phyloP scores from a whole-genome alignment of 1,140 invertebrate genomes.

The Himalopsyche phryganea region DNA sequence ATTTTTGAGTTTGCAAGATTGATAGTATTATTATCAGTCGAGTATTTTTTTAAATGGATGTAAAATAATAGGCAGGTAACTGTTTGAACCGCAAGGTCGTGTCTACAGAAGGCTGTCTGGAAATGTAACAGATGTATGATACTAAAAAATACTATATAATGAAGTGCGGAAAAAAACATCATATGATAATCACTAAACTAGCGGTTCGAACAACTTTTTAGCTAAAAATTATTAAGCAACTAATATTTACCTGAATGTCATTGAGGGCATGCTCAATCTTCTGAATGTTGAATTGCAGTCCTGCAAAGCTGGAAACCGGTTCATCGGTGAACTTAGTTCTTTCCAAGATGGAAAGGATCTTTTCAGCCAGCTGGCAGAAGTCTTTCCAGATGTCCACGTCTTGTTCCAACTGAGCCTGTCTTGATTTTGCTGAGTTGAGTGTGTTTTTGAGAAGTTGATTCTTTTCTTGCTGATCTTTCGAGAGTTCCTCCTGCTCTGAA shows the following conservation, averaged over 20 bases:
- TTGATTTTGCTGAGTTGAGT: slow-evolving; percentile 73
- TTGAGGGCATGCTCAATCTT: slow-evolving; percentile 73
- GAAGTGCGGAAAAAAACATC: background rate
- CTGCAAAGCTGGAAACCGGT: slow-evolving; percentile 70
- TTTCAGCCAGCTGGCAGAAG: slow-evolving; percentile 71
- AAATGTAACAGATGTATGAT: background rate
- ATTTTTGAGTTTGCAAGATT: too few relatives aligned
- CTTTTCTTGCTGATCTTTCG: slow-evolving; percentile 72
- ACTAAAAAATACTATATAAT: background rate
- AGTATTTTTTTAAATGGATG: too few relatives aligned
- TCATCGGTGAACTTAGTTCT: slow-evolving; percentile 73
- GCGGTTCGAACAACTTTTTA: too few relatives aligned
- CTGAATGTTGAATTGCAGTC: slow-evolving; percentile 74
- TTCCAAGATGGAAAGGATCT: slow-evolving; percentile 68
- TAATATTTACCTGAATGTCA: slow-evolving; percentile 77
- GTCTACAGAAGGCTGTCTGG: too few relatives aligned
- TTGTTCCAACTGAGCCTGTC: slow-evolving; percentile 70
- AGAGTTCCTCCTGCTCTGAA: slow-evolving; percentile 76
- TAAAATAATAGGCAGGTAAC: too few relatives aligned
- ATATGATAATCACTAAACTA: too few relatives aligned
- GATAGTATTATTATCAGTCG: too few relatives aligned
- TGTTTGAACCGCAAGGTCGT: background rate
- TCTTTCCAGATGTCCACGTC: slow-evolving; percentile 76
- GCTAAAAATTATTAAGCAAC: too few relatives aligned
- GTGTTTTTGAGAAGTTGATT: slow-evolving; percentile 78